Conservation (phyloP, 2,113 vertebrate genomes). For the Oxyura jamaicensis region DNA sequence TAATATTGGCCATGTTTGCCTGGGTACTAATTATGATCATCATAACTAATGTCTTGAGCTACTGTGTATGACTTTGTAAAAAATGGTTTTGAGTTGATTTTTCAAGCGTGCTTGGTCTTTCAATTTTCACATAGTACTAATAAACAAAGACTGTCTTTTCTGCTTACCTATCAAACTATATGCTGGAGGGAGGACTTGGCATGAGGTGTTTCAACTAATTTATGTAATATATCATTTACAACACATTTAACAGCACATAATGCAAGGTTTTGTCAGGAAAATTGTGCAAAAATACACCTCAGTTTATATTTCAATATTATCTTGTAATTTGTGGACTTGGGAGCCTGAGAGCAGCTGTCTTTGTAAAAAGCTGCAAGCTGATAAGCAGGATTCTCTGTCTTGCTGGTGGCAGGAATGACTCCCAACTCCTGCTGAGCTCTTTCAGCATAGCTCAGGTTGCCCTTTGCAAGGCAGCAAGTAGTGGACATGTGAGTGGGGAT, state of each 20-base stretch:
- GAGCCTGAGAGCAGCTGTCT: not conserved
- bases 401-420: not conserved
- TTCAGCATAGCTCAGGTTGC: not conserved
- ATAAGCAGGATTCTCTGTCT: not conserved
- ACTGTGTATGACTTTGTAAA: not conserved
- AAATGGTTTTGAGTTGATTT: not conserved
- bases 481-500: not conserved
- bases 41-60: not conserved
- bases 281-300: not conserved
- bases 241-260: not conserved
- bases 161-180: not conserved
- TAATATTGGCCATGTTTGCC: not conserved
- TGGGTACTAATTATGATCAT: not conserved
- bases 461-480: not conserved
- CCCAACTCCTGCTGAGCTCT: not conserved
- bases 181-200: not conserved
- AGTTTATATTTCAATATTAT: not conserved
- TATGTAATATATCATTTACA: not conserved
- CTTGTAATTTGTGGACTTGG: constrained; percentile 17
- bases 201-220: constrained; percentile 20
- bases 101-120: not conserved
- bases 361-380: not conserved
- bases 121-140: not conserved
- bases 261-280: not conserved
- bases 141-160: not conserved